Percentiles rank a stretch among this genome's conserved stretches.
These are phyloP conservation scores for Chlamydotis undulata DNA, from an alignment of 2,113 vertebrate species.

Conservation along the genomic window DNA sequence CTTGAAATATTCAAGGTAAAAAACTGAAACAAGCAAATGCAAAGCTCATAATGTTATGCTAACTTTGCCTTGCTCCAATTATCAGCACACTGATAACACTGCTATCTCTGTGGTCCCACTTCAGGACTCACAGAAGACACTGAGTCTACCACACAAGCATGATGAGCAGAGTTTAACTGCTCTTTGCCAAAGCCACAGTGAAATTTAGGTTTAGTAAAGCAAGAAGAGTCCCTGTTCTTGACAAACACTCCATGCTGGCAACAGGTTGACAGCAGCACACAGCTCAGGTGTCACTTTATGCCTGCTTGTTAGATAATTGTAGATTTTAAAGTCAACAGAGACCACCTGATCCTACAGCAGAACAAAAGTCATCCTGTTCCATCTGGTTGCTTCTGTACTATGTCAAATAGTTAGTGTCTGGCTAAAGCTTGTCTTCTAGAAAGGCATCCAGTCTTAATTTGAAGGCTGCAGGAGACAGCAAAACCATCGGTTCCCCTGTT, in stretches of 20 bases:
- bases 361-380: neutral
- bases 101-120: neutral
- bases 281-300: neutral
- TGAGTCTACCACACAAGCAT: neutral
- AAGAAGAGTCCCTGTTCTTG: neutral
- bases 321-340: neutral
- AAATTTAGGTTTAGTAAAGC: neutral
- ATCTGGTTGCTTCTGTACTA: neutral
- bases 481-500: neutral
- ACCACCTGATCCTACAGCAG: neutral
- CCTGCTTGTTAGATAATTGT: neutral
- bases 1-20: neutral
- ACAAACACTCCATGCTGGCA: neutral
- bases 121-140: neutral
- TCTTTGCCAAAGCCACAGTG: neutral
- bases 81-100: neutral
- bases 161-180: neutral
- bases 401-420: neutral
- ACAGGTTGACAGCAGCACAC: neutral
- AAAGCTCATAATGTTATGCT: neutral
- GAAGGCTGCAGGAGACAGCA: neutral
- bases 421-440: neutral
- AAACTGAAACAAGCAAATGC: neutral
- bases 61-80: neutral
- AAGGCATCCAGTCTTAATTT: neutral